Evolutionary conservation across 2,888 invertebrate genomes (phyloP).

Genomic region (Clistopyga incitator): DNA sequence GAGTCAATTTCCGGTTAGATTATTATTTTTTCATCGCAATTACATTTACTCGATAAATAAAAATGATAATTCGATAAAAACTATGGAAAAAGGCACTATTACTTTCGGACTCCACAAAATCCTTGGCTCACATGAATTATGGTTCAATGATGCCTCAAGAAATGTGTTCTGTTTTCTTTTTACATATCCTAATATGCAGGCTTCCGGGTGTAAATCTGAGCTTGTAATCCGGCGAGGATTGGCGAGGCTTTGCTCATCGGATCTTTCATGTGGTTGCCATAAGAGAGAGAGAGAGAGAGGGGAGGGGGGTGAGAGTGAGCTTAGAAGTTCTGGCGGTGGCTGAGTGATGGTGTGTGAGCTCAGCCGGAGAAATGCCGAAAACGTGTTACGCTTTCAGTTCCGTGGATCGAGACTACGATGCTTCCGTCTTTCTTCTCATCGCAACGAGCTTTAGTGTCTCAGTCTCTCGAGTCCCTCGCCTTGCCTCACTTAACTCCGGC

Average conservation of each 20-base stretch:
- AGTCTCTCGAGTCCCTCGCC: conserved; percentile 32
- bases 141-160: neutral
- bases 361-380: conserved; percentile 63
- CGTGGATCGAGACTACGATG: conserved; percentile 30
- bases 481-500: conserved; percentile 64
- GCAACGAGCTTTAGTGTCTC: conserved; percentile 15
- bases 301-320: conserved; percentile 12
- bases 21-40: too few relatives aligned
- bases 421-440: conserved; percentile 43
- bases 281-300: neutral
- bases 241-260: conserved; percentile 55
- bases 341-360: conserved; percentile 32
- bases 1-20: too few relatives aligned
- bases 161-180: neutral
- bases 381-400: conserved; percentile 61
- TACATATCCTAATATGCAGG: neutral
- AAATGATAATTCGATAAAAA: too few relatives aligned
- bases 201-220: conserved; percentile 53
- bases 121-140: neutral
- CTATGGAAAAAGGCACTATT: neutral
- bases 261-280: conserved; percentile 29
- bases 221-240: conserved; percentile 59
- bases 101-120: neutral
- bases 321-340: conserved; percentile 40
- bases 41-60: too few relatives aligned